Evolutionary conservation across 2,113 vertebrate species (phyloP), one percentile per base, ranked within the genome.

Genomic region (Oreotrochilus melanogaster): DNA sequence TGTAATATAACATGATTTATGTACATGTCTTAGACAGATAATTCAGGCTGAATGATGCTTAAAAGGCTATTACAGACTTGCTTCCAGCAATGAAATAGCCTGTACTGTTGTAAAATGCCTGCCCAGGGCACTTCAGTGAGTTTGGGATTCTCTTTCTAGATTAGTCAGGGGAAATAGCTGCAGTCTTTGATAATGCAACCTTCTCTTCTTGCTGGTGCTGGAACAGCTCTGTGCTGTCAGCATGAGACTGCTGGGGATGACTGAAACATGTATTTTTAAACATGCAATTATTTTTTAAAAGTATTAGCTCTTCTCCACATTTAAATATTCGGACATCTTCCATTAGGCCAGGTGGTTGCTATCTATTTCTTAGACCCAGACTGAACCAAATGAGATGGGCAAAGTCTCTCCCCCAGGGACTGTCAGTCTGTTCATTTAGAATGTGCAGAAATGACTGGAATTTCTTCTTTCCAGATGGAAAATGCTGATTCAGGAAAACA

Each of bases 1-100:
- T 89, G 62, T 57, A 93, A 93, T 88, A 39, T 70, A 81, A 16
- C 30, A 60, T 91, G 90, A 97, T 96, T 97, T 97, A 97, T 95
- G 90, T 93, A 89, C 86, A 66, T 78, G 73, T 85, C 96, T 89
- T 74, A 89, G 73, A 79, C 74, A 94, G 92, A 97, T 89, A 91
- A 88, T 93, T 97, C 94, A 93, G 62, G 74, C 70, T 88, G 93
- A 93, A 89, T 84, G 91, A 95, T 95, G 86, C 78, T 97, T 97
- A 96, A 97, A 97, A 97, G 89, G 76, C 92, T 97, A 93, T 97
- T 96, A 95, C 1, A 96, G 84, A 92, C 75, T 89, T 94, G 84
- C 81, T 96, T 89, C 93, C 78, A 94, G 96, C 83, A 83, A 93
- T 86, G 85, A 92, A 96, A 93, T 95, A 86, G 47, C 92, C 91